Conservation (phyloP, 2,797 vertebrate genomes). For the Hemibagrus guttatus region DNA sequence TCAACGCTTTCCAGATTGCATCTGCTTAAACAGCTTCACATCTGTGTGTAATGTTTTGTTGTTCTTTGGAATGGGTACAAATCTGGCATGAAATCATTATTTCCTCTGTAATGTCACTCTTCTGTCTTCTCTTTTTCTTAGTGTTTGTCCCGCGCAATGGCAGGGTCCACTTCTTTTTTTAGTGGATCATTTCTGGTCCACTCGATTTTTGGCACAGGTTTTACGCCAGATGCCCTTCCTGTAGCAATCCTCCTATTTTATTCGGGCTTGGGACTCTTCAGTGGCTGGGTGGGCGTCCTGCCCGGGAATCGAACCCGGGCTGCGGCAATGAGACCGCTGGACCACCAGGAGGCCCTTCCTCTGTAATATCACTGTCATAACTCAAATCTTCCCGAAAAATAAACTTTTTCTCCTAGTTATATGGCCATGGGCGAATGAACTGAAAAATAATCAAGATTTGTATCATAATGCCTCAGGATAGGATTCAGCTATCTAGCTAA, state of each 20-base stretch:
- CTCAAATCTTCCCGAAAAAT: background rate
- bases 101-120: slow-evolving; percentile 47
- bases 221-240: too few relatives aligned
- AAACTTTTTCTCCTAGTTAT: background rate
- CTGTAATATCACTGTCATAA: slow-evolving; percentile 25
- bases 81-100: slow-evolving; percentile 40
- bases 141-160: too few relatives aligned
- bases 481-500: background rate
- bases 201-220: too few relatives aligned
- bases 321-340: too few relatives aligned
- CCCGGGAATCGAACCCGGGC: too few relatives aligned
- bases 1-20: slow-evolving; percentile 12
- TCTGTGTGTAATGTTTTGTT: background rate
- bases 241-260: too few relatives aligned
- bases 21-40: background rate
- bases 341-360: too few relatives aligned
- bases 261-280: too few relatives aligned
- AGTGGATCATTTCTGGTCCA: too few relatives aligned
- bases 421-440: background rate
- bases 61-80: background rate
- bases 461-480: background rate
- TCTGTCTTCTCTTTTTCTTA: slow-evolving; percentile 13
- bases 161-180: too few relatives aligned
- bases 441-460: background rate
- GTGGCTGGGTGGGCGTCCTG: too few relatives aligned